Evolutionary conservation across 2,888 invertebrate species (phyloP).

Genomic region (Parapristionchus giblindavisi): DNA sequence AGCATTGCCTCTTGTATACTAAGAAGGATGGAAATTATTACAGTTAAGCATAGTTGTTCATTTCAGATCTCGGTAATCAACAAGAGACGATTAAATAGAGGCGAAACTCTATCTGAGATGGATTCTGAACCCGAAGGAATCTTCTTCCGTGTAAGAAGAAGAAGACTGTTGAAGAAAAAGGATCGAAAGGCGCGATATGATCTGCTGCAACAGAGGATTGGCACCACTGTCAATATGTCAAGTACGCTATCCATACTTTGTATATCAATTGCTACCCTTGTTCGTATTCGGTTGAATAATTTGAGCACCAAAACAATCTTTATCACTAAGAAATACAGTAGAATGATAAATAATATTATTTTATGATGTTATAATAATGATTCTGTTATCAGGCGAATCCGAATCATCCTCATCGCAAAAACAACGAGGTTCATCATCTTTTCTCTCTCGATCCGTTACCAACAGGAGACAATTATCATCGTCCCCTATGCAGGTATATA

Average conservation of each 20-base stretch:
- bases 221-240: background rate
- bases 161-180: slow-evolving; percentile 48
- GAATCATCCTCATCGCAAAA: slow-evolving; percentile 29
- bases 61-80: slow-evolving; percentile 43
- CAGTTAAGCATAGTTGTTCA: too few species aligned
- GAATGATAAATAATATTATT: background rate
- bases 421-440: slow-evolving; percentile 3
- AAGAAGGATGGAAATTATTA: too few species aligned
- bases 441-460: slow-evolving; percentile 12
- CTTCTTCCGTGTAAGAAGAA: slow-evolving; percentile 51
- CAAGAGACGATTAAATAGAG: slow-evolving; percentile 50
- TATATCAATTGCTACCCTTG: too few species aligned
- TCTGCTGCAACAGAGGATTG: slow-evolving; percentile 22
- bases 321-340: background rate
- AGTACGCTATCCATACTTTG: background rate
- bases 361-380: too few species aligned
- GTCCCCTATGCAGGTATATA: slow-evolving; percentile 26
- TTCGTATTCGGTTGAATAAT: too few species aligned
- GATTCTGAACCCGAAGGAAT: slow-evolving; percentile 59
- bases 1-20: slow-evolving; percentile 13
- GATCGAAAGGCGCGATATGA: slow-evolving; percentile 43
- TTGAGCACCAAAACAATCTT: too few species aligned
- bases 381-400: slow-evolving; percentile 25
- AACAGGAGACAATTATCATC: background rate
- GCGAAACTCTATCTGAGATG: slow-evolving; percentile 55